Evolutionary conservation across 2,888 invertebrate species (phyloP).

Genomic region (Stenodera caucasica): DNA sequence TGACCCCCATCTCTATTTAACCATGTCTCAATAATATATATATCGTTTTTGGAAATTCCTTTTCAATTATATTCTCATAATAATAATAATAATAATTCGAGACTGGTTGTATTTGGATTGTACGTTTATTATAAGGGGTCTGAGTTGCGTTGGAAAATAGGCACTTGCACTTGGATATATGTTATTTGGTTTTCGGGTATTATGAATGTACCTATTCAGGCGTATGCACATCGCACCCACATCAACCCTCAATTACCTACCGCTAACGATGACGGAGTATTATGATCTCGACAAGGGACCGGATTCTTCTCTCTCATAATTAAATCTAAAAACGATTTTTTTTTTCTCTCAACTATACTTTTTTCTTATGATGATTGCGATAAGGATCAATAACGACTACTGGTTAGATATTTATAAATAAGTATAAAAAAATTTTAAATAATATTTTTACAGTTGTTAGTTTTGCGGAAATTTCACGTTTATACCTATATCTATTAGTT

Average conservation of each 20-base stretch:
- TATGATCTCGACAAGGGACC: constrained; percentile 22
- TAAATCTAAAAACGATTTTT: constrained; percentile 19
- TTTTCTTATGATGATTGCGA: constrained; percentile 2
- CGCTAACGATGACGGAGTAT: constrained; percentile 22
- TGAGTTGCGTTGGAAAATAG: constrained; percentile 14
- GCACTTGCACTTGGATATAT: constrained; percentile 33
- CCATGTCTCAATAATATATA: background rate
- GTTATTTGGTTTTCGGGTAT: background rate
- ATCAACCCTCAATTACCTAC: constrained; percentile 35
- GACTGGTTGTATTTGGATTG: constrained; percentile 15
- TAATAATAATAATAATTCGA: constrained; percentile 16
- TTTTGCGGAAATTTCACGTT: background rate
- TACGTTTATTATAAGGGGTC: background rate
- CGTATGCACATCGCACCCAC: constrained; percentile 53
- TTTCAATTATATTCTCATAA: constrained; percentile 44
- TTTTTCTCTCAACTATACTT: background rate
- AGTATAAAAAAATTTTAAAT: too few relatives aligned
- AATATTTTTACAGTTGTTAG: constrained; percentile 2
- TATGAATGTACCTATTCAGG: constrained; percentile 46
- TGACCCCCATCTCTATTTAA: background rate
- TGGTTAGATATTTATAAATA: too few relatives aligned
- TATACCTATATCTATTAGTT: background rate
- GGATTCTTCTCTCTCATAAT: constrained; percentile 19
- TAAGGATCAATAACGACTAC: background rate
- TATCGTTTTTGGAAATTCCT: constrained; percentile 38